Percentiles rank a stretch among this genome's conserved stretches.
Conservation (phyloP, 2,888 invertebrate species). For the Diarsia mendica region DNA sequence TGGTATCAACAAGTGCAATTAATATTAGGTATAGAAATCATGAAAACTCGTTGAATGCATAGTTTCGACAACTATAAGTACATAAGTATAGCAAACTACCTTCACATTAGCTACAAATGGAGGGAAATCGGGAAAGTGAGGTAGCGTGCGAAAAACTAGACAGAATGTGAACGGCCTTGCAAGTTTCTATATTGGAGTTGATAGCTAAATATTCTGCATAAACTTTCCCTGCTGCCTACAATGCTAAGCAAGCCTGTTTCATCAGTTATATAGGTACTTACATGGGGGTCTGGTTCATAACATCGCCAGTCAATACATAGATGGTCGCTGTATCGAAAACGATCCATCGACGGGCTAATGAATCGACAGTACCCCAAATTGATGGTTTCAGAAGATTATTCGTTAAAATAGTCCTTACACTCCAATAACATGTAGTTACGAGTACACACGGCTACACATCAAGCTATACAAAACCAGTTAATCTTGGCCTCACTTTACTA, state of each 20-base stretch:
- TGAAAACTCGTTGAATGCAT: conserved; percentile 24
- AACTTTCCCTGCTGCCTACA: conserved; percentile 68
- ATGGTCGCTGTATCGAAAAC: no score
- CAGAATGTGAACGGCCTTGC: conserved; percentile 81
- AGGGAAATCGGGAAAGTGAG: conserved; percentile 86
- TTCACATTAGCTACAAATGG: conserved; percentile 75
- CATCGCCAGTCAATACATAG: no score
- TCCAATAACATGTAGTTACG: no score
- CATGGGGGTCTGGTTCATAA: no score
- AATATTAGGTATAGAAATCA: conserved; percentile 12
- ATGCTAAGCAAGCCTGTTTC: conserved; percentile 48
- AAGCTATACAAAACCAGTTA: no score
- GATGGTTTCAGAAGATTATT: no score
- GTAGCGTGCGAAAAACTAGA: conserved; percentile 84
- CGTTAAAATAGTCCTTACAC: no score
- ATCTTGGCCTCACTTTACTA: no score
- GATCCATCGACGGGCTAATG: no score
- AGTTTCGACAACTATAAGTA: conserved; percentile 48
- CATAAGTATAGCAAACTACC: conserved; percentile 43
- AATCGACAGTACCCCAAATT: no score
- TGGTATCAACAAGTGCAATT: not conserved
- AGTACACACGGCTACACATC: no score
- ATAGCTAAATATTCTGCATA: conserved; percentile 67
- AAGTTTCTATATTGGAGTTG: conserved; percentile 76
- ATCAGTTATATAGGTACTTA: not conserved